These are phyloP conservation scores for Elanoides forficatus DNA, from an alignment of 2,113 vertebrate species.

Conservation along the genomic window DNA sequence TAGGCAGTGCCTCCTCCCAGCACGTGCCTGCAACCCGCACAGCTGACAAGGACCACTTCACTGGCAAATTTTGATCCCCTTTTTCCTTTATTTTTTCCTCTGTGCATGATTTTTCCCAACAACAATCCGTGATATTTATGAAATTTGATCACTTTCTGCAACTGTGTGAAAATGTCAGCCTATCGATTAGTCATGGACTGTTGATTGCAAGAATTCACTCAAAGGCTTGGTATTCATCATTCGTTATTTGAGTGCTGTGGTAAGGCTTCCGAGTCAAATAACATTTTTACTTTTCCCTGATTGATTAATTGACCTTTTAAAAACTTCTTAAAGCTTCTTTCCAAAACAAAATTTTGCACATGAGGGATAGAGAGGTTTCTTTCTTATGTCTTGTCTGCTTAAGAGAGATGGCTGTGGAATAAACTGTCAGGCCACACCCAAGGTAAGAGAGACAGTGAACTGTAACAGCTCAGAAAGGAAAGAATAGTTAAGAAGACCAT, in stretches of 20 bases:
- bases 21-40: not conserved
- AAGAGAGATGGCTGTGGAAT: not conserved
- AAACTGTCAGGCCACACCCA: not conserved
- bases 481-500: not conserved
- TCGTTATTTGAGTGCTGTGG: slow-evolving; percentile 23
- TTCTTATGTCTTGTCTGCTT: not conserved
- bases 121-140: not conserved
- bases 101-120: not conserved
- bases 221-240: slow-evolving; percentile 20
- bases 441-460: not conserved
- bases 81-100: too few species aligned
- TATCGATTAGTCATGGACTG: slow-evolving; percentile 40
- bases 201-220: slow-evolving; percentile 51
- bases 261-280: not conserved
- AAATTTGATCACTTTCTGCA: slow-evolving; percentile 51
- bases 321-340: slow-evolving; percentile 31
- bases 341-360: slow-evolving; percentile 23
- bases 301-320: slow-evolving; percentile 65
- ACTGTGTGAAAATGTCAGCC: slow-evolving; percentile 56
- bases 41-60: fast-evolving
- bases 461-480: not conserved
- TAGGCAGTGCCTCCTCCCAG: not conserved
- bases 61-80: not conserved
- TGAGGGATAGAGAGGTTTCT: not conserved
- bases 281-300: slow-evolving; percentile 53